A percentile compares a stretch with the other conserved stretches of the same genome.
Evolutionary conservation across 2,888 invertebrate genomes (phyloP).

Genomic region (Tiliacea citrago): DNA sequence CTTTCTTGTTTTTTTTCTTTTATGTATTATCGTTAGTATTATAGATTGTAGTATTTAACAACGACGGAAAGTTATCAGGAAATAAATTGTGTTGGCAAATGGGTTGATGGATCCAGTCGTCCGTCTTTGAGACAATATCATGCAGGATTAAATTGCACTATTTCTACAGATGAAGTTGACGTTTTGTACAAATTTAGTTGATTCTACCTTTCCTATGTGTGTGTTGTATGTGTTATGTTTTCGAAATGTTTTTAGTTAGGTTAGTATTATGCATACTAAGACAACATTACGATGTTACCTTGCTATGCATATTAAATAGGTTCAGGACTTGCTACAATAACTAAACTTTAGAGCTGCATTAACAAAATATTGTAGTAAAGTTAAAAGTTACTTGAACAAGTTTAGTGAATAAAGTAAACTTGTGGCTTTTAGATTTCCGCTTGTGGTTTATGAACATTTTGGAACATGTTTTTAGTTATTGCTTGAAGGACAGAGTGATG

Average conservation of each 20-base stretch:
- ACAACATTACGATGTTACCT: constrained; percentile 45
- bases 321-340: constrained; percentile 34
- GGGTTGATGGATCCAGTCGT: background rate
- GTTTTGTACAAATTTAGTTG: background rate
- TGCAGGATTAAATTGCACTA: background rate
- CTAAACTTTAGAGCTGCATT: constrained; percentile 31
- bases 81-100: too few relatives aligned
- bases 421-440: background rate
- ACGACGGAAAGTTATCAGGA: too few relatives aligned
- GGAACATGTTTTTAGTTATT: background rate
- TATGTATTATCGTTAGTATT: too few relatives aligned
- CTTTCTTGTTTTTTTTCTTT: too few relatives aligned
- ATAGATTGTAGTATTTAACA: background rate
- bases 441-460: background rate
- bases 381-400: constrained; percentile 11
- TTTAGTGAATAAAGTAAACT: background rate
- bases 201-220: background rate
- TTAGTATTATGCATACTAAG: constrained; percentile 53
- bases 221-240: background rate
- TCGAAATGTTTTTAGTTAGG: constrained; percentile 13
- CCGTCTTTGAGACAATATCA: background rate
- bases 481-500: too few relatives aligned
- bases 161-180: background rate
- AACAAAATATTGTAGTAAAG: constrained; percentile 30
- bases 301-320: constrained; percentile 44